Percentiles rank a stretch among this genome's conserved stretches.
Conservation (phyloP, 2,888 invertebrate genomes). For the Drosophila fungiperda region DNA sequence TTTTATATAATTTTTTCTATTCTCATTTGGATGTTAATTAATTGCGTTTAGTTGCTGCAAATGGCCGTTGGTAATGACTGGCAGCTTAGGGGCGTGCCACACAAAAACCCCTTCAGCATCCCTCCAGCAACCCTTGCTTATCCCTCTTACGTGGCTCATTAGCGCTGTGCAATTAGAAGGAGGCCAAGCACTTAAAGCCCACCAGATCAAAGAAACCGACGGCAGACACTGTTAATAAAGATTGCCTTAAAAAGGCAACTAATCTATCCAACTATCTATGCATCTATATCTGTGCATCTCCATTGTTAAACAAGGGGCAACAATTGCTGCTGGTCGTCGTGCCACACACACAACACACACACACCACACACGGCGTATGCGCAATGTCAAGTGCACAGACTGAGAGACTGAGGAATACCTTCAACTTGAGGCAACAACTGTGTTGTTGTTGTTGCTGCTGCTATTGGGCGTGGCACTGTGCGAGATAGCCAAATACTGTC, state of each 20-base stretch:
- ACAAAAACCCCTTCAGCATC: background rate
- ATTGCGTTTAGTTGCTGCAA: conserved; percentile 74
- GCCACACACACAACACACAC: conserved; percentile 27
- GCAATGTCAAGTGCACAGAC: conserved; percentile 54
- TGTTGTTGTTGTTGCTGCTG: conserved; percentile 25
- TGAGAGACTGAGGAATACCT: conserved; percentile 6
- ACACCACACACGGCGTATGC: conserved; percentile 60
- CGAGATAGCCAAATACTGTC: conserved; percentile 58
- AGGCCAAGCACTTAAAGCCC: conserved; percentile 21
- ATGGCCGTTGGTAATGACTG: conserved; percentile 59
- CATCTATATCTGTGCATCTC: conserved; percentile 18
- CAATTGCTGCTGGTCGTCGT: conserved; percentile 63
- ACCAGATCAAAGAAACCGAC: conserved; percentile 25
- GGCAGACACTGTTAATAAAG: conserved; percentile 23
- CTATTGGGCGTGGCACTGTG: conserved; percentile 41
- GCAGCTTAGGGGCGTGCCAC: conserved; percentile 44
- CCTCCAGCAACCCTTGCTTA: background rate
- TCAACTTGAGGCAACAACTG: conserved; percentile 24
- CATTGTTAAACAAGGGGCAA: conserved; percentile 54
- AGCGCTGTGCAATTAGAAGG: conserved; percentile 61
- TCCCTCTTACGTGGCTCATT: conserved; percentile 51
- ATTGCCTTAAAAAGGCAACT: conserved; percentile 4
- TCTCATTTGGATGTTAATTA: conserved; percentile 70
- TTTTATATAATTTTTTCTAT: conserved; percentile 75
- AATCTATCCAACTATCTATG: conserved; percentile 1